These are phyloP conservation scores for Ametastegia equiseti DNA, from an alignment of 2,888 invertebrate genomes.

Conservation along the genomic window DNA sequence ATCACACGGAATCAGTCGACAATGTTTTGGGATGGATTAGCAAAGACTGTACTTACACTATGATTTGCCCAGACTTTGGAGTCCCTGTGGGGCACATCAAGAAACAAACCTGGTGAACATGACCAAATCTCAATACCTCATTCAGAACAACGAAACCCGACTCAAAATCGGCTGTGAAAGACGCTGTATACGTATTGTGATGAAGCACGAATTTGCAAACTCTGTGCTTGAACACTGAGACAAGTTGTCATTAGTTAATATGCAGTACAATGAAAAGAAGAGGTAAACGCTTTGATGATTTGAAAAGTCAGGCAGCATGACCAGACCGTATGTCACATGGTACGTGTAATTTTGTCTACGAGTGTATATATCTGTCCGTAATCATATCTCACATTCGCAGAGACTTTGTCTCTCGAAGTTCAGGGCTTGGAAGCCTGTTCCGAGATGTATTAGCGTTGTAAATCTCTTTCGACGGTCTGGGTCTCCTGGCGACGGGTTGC, in stretches of 20 bases:
- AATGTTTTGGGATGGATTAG: no score
- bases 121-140: no score
- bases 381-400: conserved; percentile 27
- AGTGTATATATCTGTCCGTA: not conserved
- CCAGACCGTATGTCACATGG: conserved; percentile 10
- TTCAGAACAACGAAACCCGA: no score
- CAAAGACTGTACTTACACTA: no score
- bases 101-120: no score
- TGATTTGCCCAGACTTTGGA: no score
- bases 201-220: conserved; percentile 10
- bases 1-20: no score
- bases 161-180: not conserved
- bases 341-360: not conserved
- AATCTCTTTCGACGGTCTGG: conserved; percentile 40
- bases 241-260: conserved; percentile 36
- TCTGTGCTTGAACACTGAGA: not conserved
- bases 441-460: conserved; percentile 38
- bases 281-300: conserved; percentile 28
- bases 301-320: conserved; percentile 3
- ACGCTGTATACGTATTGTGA: not conserved
- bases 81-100: no score
- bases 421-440: conserved; percentile 23
- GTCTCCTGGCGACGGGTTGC: conserved; percentile 8
- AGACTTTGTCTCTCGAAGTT: conserved; percentile 10
- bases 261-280: conserved; percentile 22